These are phyloP conservation scores for Oncorhynchus keta DNA, from an alignment of 2,113 vertebrate genomes.

Conservation along the genomic window DNA sequence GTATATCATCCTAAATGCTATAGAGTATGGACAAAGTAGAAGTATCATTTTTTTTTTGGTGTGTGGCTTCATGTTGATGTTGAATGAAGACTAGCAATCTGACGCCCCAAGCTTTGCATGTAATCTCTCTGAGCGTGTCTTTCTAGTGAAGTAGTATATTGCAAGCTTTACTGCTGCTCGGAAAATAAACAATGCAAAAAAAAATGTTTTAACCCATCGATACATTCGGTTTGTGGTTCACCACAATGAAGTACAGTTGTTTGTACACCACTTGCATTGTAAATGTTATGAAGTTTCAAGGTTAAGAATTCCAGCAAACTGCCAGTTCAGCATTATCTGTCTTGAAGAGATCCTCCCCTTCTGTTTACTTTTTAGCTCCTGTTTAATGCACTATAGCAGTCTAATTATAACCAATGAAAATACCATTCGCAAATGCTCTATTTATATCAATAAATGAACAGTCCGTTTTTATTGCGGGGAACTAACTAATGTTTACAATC, in stretches of 20 bases:
- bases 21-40: too few relatives aligned
- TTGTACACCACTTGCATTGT: conserved; percentile 3
- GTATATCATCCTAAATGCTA: too few relatives aligned
- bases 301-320: too few relatives aligned
- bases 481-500: conserved; percentile 45
- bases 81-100: too few relatives aligned
- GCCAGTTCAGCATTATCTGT: too few relatives aligned
- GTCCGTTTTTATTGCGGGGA: conserved; percentile 21
- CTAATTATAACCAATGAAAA: conserved; percentile 24
- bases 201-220: conserved; percentile 3
- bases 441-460: conserved; percentile 43
- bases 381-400: neutral
- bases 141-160: neutral
- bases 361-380: neutral
- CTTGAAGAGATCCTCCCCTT: neutral
- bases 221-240: neutral
- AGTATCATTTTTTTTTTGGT: too few relatives aligned
- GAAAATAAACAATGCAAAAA: neutral
- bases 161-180: neutral
- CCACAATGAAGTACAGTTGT: conserved; percentile 3
- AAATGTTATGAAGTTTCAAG: conserved; percentile 27
- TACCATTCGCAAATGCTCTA: conserved; percentile 5
- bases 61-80: too few relatives aligned
- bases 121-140: neutral
- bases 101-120: neutral